Conservation (phyloP, 2,113 vertebrate species). For the Axis porcinus region DNA sequence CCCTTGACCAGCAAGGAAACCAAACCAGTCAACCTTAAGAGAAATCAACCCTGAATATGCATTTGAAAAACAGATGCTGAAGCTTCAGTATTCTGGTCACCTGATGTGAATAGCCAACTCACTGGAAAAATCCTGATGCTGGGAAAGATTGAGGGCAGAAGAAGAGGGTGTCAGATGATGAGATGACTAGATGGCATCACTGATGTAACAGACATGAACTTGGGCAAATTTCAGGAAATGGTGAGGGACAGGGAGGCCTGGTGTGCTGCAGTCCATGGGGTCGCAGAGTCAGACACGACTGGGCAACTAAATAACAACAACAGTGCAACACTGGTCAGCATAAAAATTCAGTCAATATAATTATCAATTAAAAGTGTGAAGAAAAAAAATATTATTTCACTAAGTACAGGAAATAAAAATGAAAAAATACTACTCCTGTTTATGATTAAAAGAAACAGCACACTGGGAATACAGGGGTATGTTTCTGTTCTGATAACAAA, state of each 20-base stretch:
- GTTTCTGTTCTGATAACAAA: background rate
- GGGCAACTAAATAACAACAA: background rate
- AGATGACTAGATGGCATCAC: background rate
- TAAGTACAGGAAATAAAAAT: background rate
- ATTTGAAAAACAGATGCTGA: background rate
- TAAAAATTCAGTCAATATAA: background rate
- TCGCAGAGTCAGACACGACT: background rate
- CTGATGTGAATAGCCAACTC: background rate
- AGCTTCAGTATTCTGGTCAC: background rate
- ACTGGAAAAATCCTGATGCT: background rate
- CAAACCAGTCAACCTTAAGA: background rate
- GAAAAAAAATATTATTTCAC: background rate
- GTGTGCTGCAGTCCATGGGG: background rate
- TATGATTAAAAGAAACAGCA: background rate
- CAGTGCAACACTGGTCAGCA: background rate
- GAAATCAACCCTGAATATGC: background rate
- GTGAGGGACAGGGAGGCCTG: background rate
- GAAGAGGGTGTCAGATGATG: background rate
- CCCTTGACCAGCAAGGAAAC: background rate
- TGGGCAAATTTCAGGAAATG: background rate
- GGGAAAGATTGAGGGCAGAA: background rate
- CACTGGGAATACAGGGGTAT: background rate
- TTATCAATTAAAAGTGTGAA: background rate
- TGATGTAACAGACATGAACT: background rate
- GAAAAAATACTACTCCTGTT: background rate